A percentile compares a stretch with the other conserved stretches of the same genome.
These are phyloP conservation scores for Strigamia transsilvanica DNA, from an alignment of 2,888 invertebrate genomes.

Conservation along the genomic window DNA sequence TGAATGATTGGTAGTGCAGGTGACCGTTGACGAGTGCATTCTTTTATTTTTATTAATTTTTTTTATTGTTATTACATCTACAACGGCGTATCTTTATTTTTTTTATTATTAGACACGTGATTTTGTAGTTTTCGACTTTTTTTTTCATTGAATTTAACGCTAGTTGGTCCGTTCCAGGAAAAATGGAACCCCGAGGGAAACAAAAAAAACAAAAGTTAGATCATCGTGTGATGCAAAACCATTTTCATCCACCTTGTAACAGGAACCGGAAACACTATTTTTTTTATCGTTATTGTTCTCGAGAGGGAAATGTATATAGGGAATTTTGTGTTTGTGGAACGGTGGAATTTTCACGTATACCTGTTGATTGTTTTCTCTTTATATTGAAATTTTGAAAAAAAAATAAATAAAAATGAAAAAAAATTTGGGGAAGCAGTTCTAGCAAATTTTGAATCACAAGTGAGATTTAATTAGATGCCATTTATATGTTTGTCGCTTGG, in stretches of 20 bases:
- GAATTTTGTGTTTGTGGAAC: constrained; percentile 10
- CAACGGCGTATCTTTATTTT: too few relatives aligned
- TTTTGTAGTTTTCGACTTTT: not conserved
- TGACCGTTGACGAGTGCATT: not conserved
- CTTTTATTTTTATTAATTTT: not conserved
- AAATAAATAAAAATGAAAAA: too few relatives aligned
- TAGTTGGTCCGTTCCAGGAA: constrained; percentile 15
- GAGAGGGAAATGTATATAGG: constrained; percentile 20
- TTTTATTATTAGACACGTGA: not conserved
- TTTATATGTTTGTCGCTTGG: not conserved
- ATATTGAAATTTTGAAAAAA: not conserved
- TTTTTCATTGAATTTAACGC: not conserved
- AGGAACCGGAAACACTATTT: not conserved
- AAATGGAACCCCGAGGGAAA: not conserved
- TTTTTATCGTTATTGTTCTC: constrained; percentile 1
- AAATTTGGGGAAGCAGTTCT: not conserved
- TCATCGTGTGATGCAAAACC: constrained; percentile 22
- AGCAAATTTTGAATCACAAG: not conserved
- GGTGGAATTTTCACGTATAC: not conserved
- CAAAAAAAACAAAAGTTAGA: not conserved
- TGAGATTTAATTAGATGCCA: constrained; percentile 29
- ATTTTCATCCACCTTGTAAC: not conserved
- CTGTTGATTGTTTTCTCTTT: not conserved
- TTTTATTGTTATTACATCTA: not conserved
- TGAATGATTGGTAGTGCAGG: constrained; percentile 9